Evolutionary conservation across 2,888 invertebrate species (phyloP).

Genomic region (Caenorhabditis angaria): DNA sequence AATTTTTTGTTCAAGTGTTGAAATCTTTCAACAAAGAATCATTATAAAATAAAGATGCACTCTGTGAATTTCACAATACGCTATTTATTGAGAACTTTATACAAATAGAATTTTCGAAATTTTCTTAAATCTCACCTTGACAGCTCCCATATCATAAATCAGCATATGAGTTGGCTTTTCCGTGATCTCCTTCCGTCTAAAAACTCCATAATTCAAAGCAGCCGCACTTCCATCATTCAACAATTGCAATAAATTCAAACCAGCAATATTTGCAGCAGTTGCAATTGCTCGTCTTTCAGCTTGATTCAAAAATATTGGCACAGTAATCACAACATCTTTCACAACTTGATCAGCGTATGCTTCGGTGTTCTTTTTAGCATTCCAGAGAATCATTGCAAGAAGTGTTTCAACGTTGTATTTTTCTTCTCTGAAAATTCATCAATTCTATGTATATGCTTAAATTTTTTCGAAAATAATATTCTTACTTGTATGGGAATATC

Average conservation of each 20-base stretch:
- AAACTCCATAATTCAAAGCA: conserved; percentile 95
- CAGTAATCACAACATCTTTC: conserved; percentile 88
- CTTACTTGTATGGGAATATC: conserved; percentile 39
- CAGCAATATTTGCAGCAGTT: conserved; percentile 87
- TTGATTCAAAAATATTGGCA: conserved; percentile 95
- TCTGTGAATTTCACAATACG: no score
- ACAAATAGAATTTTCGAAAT: background rate
- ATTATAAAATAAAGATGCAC: background rate
- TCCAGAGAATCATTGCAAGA: conserved; percentile 87
- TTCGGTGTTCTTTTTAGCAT: conserved; percentile 89
- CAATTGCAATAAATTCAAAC: conserved; percentile 80
- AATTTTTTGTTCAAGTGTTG: no score
- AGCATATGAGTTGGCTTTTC: conserved; percentile 77
- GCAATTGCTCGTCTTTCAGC: conserved; percentile 88
- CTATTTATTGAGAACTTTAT: no score
- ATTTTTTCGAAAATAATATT: background rate
- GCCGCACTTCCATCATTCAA: conserved; percentile 96
- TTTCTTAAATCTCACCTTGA: conserved; percentile 76
- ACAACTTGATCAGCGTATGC: conserved; percentile 77
- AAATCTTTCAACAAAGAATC: background rate
- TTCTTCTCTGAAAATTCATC: conserved; percentile 23
- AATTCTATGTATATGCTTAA: no score
- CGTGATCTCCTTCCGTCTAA: conserved; percentile 81
- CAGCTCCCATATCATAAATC: conserved; percentile 98
- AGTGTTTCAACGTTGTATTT: conserved; percentile 83